Evolutionary conservation across 30 jellyfish, hydroid and myxozoan genomes (phyloP), one percentile per base, ranked within the genome.

Genomic region (Hydra vulgaris): DNA sequence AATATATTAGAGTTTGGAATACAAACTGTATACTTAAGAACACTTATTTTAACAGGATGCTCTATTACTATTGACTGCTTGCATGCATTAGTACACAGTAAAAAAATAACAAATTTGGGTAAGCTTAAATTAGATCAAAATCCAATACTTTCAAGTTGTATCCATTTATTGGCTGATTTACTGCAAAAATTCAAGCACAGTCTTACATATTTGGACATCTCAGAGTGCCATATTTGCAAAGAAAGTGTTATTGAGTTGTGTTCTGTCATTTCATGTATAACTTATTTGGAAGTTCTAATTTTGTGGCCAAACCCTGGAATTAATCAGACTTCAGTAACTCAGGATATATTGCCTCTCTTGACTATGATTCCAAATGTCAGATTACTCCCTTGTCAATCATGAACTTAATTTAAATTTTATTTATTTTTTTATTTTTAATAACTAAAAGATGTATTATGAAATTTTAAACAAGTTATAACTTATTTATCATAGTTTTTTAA

Each of bases 301-400:
- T 66, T 75, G 24, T 75, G 83, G 83, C 83, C 83, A 1, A 75
- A 75, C 21, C 83, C 83, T 20, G 83, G 83, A 25, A 23, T 75
- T 17, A 75, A 67, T 7, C 73, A 1, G 20, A 54, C 53, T 15
- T 23, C 83, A 23, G 24, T 75, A 18, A 75, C 53, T 21, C 18
- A 26, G 0, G 83, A 75, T 27, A 75, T 75, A 23, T 26, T 75
- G 74, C 83, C 83, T 18, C 0, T 19, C 18, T 70, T 75, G 75
- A 27, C 0, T 40, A 3, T 40, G 12, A 40, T 40, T 40, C 61
- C 61, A 40, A 40, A 40, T 40, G 61, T 40, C 5, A 40, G 12
- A 3, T 40, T 40, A 40, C 61, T 12, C 5, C 61, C n/a, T n/a
- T n/a, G n/a, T n/a, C 61, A 40, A 40, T 40, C 12, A 5, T 5